A percentile compares a stretch with the other conserved stretches of the same genome.
phyloP scores from a whole-genome alignment of 2,113 vertebrate species.

The Planiliza haematocheilus region DNA sequence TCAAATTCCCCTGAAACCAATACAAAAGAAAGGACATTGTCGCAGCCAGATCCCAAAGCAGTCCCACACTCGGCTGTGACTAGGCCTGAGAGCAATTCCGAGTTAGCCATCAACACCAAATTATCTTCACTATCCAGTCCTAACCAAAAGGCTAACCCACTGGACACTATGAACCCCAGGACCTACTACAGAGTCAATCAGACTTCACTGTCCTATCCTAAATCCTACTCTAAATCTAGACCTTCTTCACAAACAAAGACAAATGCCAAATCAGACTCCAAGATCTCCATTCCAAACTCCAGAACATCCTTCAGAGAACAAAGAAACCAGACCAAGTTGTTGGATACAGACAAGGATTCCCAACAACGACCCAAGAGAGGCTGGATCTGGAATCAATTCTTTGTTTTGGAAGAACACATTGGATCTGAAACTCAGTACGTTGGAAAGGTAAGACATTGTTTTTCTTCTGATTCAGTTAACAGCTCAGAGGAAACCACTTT shows the following conservation, averaged over 20 bases:
- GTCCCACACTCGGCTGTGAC: not conserved
- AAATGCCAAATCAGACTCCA: slow-evolving; percentile 8
- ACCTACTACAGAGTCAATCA: not conserved
- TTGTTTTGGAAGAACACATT: slow-evolving; percentile 97
- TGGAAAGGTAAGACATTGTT: slow-evolving; percentile 88
- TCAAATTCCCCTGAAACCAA: not conserved
- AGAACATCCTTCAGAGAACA: slow-evolving; percentile 78
- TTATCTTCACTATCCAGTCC: not conserved
- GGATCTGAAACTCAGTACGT: slow-evolving; percentile 94
- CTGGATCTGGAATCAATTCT: slow-evolving; percentile 99
- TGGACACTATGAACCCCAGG: not conserved
- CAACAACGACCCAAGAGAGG: slow-evolving; percentile 93
- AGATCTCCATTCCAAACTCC: slow-evolving; percentile 74
- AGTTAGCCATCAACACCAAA: not conserved
- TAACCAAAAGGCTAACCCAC: slow-evolving; percentile 1
- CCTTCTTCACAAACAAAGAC: slow-evolving; percentile 18
- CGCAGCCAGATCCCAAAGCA: not conserved
- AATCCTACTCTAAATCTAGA: slow-evolving; percentile 4
- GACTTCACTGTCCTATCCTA: slow-evolving; percentile 5
- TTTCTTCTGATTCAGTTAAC: not conserved
- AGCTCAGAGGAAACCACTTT: not conserved
- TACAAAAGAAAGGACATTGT: slow-evolving; percentile 6
- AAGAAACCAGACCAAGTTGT: slow-evolving; percentile 88
- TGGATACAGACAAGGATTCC: slow-evolving; percentile 88
- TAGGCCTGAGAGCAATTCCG: not conserved